Conservation (phyloP, 2,797 vertebrate species). For the Sebastes steindachneri region DNA sequence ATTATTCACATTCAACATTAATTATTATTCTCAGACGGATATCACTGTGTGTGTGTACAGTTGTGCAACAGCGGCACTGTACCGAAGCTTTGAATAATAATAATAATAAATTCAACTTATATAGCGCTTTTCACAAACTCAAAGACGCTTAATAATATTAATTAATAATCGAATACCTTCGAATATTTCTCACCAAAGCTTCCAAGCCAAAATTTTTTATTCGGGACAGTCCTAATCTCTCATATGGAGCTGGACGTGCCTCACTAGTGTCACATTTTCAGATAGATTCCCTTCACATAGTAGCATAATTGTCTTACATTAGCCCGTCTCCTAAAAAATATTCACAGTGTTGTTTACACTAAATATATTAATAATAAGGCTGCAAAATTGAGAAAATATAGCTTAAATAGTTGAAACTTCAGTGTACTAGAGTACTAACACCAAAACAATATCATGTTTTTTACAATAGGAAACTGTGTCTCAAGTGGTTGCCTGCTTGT, state of each 20-base stretch:
- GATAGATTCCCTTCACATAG: neutral
- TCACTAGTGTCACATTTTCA: neutral
- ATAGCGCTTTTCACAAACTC: too few relatives aligned
- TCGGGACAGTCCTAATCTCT: neutral
- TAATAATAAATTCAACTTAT: too few relatives aligned
- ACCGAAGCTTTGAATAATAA: too few relatives aligned
- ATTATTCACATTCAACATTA: too few relatives aligned
- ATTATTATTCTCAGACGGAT: too few relatives aligned
- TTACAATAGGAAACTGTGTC: neutral
- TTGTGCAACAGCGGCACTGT: too few relatives aligned
- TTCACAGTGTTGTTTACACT: neutral
- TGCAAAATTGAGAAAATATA: neutral
- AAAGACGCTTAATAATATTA: too few relatives aligned
- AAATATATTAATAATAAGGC: neutral
- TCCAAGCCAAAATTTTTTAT: accelerated
- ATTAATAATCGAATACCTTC: too few relatives aligned
- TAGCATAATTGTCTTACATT: neutral
- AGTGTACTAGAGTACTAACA: neutral
- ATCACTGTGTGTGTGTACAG: too few relatives aligned
- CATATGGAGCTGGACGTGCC: neutral
- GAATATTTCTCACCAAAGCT: too few relatives aligned
- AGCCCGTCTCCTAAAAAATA: neutral
- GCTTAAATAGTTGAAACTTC: neutral
- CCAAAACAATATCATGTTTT: neutral
- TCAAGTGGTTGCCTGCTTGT: neutral